Conservation (phyloP, 2,113 vertebrate genomes). For the Neodon shergylaensis region DNA sequence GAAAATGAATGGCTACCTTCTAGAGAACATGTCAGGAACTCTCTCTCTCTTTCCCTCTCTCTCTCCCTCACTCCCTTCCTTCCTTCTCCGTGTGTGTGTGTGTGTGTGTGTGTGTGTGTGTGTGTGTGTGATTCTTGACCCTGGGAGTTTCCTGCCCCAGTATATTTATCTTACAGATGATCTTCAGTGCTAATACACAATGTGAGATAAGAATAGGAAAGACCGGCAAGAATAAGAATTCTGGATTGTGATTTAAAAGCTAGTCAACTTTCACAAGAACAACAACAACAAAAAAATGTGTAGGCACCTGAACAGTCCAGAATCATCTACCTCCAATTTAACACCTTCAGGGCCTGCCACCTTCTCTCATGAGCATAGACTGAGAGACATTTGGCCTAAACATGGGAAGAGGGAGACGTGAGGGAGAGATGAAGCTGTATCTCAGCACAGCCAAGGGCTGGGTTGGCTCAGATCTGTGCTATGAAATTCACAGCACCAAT, state of each 20-base stretch:
- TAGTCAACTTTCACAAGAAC: constrained; percentile 39
- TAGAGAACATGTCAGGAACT: constrained; percentile 34
- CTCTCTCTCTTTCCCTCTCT: background rate
- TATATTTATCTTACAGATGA: constrained; percentile 75
- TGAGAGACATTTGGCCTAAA: constrained; percentile 20
- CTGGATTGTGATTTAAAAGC: constrained; percentile 45
- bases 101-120: constrained; percentile 51
- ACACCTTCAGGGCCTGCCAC: background rate
- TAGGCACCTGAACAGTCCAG: background rate
- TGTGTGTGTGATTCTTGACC: constrained; percentile 70
- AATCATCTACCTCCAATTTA: background rate
- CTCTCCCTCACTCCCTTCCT: background rate
- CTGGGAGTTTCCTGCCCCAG: constrained; percentile 25
- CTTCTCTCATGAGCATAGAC: background rate
- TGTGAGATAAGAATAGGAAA: constrained; percentile 24
- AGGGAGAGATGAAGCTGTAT: background rate
- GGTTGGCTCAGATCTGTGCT: background rate
- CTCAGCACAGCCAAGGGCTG: background rate
- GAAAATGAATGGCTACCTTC: constrained; percentile 73
- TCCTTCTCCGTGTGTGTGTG: background rate
- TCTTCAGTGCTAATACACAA: constrained; percentile 69
- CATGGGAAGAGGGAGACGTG: background rate
- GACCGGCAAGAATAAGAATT: constrained; percentile 42
- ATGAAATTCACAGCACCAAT: background rate
- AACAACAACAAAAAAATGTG: background rate